phyloP scores from a whole-genome alignment of 2,888 invertebrate species.

The Cacoxenus indagator region DNA sequence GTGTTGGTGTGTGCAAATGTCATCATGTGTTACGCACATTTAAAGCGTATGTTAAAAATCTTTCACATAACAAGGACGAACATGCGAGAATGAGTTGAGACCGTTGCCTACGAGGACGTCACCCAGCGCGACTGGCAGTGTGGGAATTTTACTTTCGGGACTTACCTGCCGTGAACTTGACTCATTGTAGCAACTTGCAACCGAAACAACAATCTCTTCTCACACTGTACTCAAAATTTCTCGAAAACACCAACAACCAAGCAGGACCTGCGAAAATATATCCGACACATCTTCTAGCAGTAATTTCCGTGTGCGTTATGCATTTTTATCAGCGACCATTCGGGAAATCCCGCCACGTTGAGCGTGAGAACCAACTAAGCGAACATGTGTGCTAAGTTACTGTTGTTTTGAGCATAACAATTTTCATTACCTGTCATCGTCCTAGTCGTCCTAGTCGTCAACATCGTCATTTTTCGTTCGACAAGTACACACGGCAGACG shows the following conservation, averaged over 20 bases:
- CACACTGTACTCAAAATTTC: constrained; percentile 31
- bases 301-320: neutral
- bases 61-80: constrained; percentile 45
- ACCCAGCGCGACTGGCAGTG: constrained; percentile 9
- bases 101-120: neutral
- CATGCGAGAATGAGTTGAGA: constrained; percentile 29
- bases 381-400: constrained; percentile 12
- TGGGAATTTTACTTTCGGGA: constrained; percentile 41
- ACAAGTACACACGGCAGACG: neutral
- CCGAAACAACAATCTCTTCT: constrained; percentile 36
- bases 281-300: neutral
- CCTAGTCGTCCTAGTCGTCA: neutral
- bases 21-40: constrained; percentile 69
- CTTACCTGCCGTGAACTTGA: neutral
- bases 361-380: constrained; percentile 54
- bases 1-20: neutral
- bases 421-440: neutral
- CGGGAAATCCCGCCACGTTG: constrained; percentile 42
- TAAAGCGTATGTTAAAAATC: constrained; percentile 63
- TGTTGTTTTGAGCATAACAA: constrained; percentile 12
- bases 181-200: neutral
- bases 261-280: neutral
- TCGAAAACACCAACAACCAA: neutral
- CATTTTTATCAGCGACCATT: constrained; percentile 26
- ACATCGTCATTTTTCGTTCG: neutral